These are phyloP conservation scores for Neodiprion pinetum DNA, from an alignment of 1,140 invertebrate genomes.

Conservation along the genomic window DNA sequence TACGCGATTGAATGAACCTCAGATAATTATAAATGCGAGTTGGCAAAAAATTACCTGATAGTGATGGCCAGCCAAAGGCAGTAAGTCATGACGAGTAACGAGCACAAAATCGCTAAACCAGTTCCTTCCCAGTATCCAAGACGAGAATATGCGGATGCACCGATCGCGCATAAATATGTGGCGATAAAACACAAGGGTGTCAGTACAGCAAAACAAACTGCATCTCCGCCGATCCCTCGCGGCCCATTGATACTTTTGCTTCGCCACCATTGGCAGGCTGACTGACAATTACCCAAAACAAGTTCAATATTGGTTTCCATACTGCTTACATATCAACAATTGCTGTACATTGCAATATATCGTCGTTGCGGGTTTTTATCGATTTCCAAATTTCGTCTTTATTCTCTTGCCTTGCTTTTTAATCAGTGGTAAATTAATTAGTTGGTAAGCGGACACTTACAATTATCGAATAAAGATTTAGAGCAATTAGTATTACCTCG, in stretches of 20 bases:
- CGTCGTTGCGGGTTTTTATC: not conserved
- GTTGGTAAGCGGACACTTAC: no score
- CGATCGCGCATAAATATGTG: conserved; percentile 63
- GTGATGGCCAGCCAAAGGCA: conserved; percentile 55
- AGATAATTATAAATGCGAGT: no score
- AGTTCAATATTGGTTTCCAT: not conserved
- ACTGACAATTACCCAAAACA: conserved; percentile 19
- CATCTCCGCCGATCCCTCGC: conserved; percentile 59
- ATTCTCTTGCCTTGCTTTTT: no score
- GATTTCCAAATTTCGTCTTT: not conserved
- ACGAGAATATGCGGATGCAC: conserved; percentile 54
- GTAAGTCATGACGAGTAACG: conserved; percentile 51
- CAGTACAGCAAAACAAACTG: conserved; percentile 61
- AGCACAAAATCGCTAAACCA: conserved; percentile 55
- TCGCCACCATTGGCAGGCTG: conserved; percentile 56
- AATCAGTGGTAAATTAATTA: conserved; percentile 5
- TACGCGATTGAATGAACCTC: no score
- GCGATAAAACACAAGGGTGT: conserved; percentile 63
- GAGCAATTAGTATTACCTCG: conserved; percentile 34
- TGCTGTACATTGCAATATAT: not conserved
- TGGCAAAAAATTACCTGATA: conserved; percentile 40
- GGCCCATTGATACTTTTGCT: conserved; percentile 47
- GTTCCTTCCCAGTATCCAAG: conserved; percentile 60
- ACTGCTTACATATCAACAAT: conserved; percentile 9
- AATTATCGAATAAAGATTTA: no score